Conservation (phyloP, 2,888 invertebrate species). For the Melipona beecheii region DNA sequence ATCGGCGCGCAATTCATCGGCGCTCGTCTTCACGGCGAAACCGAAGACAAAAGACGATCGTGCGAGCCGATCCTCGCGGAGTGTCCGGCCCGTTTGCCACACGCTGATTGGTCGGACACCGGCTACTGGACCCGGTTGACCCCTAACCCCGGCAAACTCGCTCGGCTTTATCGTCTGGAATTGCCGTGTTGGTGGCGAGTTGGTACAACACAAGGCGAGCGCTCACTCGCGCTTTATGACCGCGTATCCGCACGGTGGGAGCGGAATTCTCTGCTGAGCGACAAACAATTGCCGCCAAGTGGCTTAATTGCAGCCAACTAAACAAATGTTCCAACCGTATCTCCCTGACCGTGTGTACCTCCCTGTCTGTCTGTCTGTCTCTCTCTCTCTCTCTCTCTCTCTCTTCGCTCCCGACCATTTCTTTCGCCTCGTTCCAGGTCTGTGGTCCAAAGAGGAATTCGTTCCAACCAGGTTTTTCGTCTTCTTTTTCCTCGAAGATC, state of each 20-base stretch:
- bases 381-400: constrained; percentile 24
- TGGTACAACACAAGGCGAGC: constrained; percentile 69
- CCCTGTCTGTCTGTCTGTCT: constrained; percentile 21
- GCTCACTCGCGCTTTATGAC: constrained; percentile 49
- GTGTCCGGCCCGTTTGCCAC: constrained; percentile 62
- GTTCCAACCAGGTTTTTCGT: too few relatives aligned
- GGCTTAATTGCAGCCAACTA: constrained; percentile 84
- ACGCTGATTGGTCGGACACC: constrained; percentile 78
- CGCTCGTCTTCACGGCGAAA: constrained; percentile 38
- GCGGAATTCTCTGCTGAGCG: constrained; percentile 84
- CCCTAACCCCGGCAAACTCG: constrained; percentile 81
- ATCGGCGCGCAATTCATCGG: constrained; percentile 62
- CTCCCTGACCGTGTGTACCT: constrained; percentile 58
- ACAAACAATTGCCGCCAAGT: constrained; percentile 85
- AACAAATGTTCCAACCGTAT: constrained; percentile 82
- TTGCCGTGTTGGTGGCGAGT: constrained; percentile 77
- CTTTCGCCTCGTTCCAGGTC: constrained; percentile 39
- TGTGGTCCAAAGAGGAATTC: neutral
- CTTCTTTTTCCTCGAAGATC: neutral
- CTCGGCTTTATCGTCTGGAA: constrained; percentile 82
- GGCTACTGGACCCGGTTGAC: constrained; percentile 83
- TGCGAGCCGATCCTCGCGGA: constrained; percentile 69
- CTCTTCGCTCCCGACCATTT: constrained; percentile 36
- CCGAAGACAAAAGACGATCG: constrained; percentile 68
- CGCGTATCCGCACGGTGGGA: constrained; percentile 76